Percentiles rank a stretch among this genome's conserved stretches.
Conservation (phyloP, 1,140 invertebrate species). For the Drosophila rufa region DNA sequence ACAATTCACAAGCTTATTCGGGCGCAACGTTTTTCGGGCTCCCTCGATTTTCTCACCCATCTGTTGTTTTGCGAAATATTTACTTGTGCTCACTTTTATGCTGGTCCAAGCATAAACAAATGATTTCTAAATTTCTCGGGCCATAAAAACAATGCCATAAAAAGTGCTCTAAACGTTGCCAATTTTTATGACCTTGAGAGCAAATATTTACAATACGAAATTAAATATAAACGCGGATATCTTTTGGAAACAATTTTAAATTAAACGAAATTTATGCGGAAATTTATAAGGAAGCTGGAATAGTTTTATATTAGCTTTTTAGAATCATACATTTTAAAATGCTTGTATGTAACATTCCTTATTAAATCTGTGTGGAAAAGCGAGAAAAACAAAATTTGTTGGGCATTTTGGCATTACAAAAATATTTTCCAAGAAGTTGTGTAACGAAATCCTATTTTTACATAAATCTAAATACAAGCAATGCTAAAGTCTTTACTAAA, state of each 20-base stretch:
- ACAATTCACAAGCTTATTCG: constrained; percentile 30
- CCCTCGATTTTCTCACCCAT: constrained; percentile 5
- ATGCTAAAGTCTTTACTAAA: neutral
- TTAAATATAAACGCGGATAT: neutral
- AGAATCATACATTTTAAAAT: accelerated
- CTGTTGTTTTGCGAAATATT: constrained; percentile 35
- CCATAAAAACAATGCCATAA: constrained; percentile 20
- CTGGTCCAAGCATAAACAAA: constrained; percentile 18
- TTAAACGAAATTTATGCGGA: neutral
- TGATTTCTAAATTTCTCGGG: constrained; percentile 9
- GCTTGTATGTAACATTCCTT: neutral
- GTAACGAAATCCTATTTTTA: neutral
- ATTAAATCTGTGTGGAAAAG: neutral
- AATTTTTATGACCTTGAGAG: constrained; percentile 24
- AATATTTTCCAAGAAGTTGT: neutral
- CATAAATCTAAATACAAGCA: neutral
- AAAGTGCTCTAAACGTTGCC: constrained; percentile 4
- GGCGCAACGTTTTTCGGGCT: constrained; percentile 16
- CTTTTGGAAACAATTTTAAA: neutral
- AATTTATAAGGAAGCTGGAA: neutral
- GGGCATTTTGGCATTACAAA: neutral
- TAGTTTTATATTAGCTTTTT: neutral
- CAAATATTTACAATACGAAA: constrained; percentile 1
- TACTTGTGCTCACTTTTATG: constrained; percentile 30
- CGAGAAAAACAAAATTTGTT: neutral